Conservation (phyloP, 2,888 invertebrate genomes). For the Idaea straminata region DNA sequence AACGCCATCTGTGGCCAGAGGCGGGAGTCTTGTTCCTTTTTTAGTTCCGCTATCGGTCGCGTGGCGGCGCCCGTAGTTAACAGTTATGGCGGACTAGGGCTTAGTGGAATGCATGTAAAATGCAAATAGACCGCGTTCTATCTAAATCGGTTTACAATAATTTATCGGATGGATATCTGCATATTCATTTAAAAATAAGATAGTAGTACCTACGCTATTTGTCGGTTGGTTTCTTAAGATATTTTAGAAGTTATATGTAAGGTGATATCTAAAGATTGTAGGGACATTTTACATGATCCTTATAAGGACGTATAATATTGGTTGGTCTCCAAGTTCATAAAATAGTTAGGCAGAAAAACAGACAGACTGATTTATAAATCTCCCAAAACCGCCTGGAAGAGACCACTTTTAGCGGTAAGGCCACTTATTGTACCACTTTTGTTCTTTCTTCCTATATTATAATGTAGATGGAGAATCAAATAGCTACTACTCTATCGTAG, state of each 20-base stretch:
- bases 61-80: background rate
- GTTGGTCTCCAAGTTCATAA: too few species aligned
- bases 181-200: background rate
- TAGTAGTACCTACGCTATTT: background rate
- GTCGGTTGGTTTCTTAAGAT: background rate
- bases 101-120: background rate
- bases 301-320: too few species aligned
- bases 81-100: background rate
- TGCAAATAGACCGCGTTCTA: background rate
- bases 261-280: conserved; percentile 20
- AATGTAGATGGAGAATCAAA: too few species aligned
- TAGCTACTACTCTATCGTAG: background rate
- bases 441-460: too few species aligned
- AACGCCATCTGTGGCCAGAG: conserved; percentile 44
- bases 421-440: too few species aligned
- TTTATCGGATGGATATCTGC: background rate
- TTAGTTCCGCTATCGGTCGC: background rate
- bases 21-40: conserved; percentile 8
- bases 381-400: too few species aligned
- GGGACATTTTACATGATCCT: background rate
- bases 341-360: too few species aligned
- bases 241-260: background rate
- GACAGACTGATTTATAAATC: too few species aligned
- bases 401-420: too few species aligned
- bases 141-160: background rate